Conservation (phyloP, 2,797 vertebrate genomes). For the Phaenicophaeus curvirostris region DNA sequence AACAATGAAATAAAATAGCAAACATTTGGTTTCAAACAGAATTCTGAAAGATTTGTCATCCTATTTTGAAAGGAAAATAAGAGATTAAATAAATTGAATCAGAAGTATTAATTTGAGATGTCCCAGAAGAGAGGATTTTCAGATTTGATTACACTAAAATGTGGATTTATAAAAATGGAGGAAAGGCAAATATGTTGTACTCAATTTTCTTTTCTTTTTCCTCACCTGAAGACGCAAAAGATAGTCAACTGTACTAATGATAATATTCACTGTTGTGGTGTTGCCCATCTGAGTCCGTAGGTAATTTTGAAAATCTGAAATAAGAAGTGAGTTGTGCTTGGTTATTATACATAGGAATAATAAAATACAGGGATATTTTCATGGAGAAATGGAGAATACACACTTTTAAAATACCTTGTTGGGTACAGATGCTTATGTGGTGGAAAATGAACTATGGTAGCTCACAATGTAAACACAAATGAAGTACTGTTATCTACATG, state of each 20-base stretch:
- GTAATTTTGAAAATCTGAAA: constrained; percentile 97
- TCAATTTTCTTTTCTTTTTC: not conserved
- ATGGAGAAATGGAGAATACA: not conserved
- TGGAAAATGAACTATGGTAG: not conserved
- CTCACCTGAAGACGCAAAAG: constrained; percentile 94
- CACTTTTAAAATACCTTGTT: not conserved
- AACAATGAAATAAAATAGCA: not conserved
- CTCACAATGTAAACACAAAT: not conserved
- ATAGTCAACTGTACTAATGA: constrained; percentile 98
- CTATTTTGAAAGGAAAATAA: not conserved
- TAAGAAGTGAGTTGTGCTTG: not conserved
- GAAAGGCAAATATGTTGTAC: not conserved
- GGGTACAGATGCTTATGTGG: not conserved
- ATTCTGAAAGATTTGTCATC: not conserved
- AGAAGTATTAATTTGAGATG: not conserved
- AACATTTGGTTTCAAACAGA: not conserved
- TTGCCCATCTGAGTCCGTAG: constrained; percentile 97
- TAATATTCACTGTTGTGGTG: constrained; percentile 97
- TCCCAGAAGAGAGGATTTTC: not conserved
- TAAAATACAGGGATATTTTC: not conserved
- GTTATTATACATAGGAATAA: not conserved
- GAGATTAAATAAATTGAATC: not conserved
- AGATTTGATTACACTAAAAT: not conserved
- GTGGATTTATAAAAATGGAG: not conserved
- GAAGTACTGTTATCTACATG: not conserved